Evolutionary conservation across 2,113 vertebrate genomes (phyloP).

Genomic region (Prochilodus magdalenae): DNA sequence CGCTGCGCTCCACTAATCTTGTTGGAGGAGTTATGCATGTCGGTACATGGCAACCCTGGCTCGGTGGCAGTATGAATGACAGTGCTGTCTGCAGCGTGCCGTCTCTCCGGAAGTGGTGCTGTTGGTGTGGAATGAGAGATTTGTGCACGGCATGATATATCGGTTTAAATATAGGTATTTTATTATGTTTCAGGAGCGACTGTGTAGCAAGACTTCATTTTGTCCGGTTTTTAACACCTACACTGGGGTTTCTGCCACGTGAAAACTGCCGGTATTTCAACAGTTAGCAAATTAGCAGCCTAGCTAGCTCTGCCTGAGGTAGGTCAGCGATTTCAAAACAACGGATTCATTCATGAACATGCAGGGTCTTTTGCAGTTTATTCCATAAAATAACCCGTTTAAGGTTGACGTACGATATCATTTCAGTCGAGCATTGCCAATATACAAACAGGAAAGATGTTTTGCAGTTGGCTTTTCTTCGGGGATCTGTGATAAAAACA

Average conservation of each 20-base stretch:
- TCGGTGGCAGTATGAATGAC: background rate
- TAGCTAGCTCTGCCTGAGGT: background rate
- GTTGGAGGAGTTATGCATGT: background rate
- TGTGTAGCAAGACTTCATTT: background rate
- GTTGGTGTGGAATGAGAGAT: background rate
- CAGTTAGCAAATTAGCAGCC: background rate
- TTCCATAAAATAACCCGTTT: background rate
- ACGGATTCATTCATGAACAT: background rate
- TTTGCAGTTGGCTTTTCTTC: background rate
- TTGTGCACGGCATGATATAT: background rate
- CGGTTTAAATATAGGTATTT: background rate
- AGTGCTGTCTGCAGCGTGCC: slow-evolving; percentile 17
- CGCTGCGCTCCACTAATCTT: background rate
- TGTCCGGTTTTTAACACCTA: background rate
- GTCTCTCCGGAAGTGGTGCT: slow-evolving; percentile 44
- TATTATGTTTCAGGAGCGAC: background rate
- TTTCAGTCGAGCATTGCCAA: background rate
- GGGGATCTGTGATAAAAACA: background rate
- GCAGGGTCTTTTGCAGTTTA: background rate
- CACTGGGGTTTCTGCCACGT: background rate
- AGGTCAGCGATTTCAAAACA: background rate
- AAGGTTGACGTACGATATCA: background rate
- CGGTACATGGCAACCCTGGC: slow-evolving; percentile 19
- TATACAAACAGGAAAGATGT: background rate
- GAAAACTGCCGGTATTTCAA: background rate